A percentile compares a stretch with the other conserved stretches of the same genome.
phyloP scores from a whole-genome alignment of 2,113 vertebrate species.

The Bujurquina vittata region DNA sequence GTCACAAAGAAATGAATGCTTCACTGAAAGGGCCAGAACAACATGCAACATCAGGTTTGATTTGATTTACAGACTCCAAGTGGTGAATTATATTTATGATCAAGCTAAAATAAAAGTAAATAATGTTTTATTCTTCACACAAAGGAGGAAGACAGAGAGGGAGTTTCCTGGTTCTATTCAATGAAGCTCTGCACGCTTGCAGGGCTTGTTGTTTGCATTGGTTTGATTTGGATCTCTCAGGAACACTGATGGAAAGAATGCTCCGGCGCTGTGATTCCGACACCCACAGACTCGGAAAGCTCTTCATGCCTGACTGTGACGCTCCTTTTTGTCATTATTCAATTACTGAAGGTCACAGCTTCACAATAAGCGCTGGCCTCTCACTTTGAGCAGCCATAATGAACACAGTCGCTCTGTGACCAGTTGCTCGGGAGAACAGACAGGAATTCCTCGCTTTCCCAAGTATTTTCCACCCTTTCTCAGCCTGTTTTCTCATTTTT shows the following conservation, averaged over 20 bases:
- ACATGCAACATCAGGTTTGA: too few relatives aligned
- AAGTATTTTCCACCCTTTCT: not conserved
- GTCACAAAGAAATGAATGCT: not conserved
- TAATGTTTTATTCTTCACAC: too few relatives aligned
- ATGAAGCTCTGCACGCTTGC: not conserved
- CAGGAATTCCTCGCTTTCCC: conserved; percentile 34
- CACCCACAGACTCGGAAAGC: conserved; percentile 44
- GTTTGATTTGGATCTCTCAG: not conserved
- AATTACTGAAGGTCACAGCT: conserved; percentile 70
- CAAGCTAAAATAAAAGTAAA: not conserved
- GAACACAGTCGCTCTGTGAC: conserved; percentile 31
- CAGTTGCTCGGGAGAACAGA: conserved; percentile 45
- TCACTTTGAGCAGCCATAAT: conserved; percentile 47
- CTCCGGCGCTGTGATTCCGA: conserved; percentile 8
- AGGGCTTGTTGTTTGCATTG: not conserved
- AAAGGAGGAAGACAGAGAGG: not conserved
- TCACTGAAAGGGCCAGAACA: not conserved
- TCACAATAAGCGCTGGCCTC: conserved; percentile 55
- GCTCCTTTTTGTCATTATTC: conserved; percentile 53
- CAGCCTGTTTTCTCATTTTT: not conserved
- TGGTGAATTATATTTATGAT: not conserved
- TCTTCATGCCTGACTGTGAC: conserved; percentile 37
- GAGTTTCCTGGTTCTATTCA: not conserved
- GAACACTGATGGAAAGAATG: conserved; percentile 45
- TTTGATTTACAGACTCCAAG: too few relatives aligned